Evolutionary conservation across 2,888 invertebrate species (phyloP), one percentile per base, ranked within the genome.

Genomic region (Cataglyphis cursor): DNA sequence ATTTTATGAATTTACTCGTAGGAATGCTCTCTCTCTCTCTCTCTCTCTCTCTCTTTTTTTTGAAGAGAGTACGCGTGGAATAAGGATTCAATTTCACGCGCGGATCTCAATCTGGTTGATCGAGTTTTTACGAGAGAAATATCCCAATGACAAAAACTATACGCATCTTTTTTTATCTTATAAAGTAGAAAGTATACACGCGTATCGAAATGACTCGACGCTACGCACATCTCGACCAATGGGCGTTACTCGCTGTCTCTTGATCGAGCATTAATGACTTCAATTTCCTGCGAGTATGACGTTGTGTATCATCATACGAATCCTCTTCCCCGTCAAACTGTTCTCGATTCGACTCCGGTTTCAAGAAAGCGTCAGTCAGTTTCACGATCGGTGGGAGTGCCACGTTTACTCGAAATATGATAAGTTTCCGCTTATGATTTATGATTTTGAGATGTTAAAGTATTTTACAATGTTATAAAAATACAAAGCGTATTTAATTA

Each of bases 191-290:
- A 89, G 85, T 73, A 12, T 85, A 24, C 38, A 5, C 12, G 24
- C 18, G 44, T 18, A 51, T 81, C 48, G 61, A 66, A 61, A 51
- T 48, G 72, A 62, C 21, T 51, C 59, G 48, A 38, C 41, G 41
- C 15, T 72, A 65, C 51, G 28, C 72, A 28, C 64, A 65, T 78
- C 78, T 75, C 75, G 81, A 82, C 59, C 80, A 84, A 86, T 85
- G 86, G 89, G 87, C 89, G 89, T 89, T 83, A 54, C 89, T 85
- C 72, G 76, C 81, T 35, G 24, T 51, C 83, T 89, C 83, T 81
- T 80, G 85, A 24, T 68, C 84, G 83, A 75, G 83, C 87, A 89
- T 89, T 88, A 89, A 89, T 83, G 88, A 87, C 89, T 89, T 84
- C 86, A 89, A 89, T 89, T 89, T 89, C 89, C 89, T 89, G 89